These are phyloP conservation scores for Arnoldichthys spilopterus DNA, from an alignment of 2,797 vertebrate genomes.

Conservation along the genomic window DNA sequence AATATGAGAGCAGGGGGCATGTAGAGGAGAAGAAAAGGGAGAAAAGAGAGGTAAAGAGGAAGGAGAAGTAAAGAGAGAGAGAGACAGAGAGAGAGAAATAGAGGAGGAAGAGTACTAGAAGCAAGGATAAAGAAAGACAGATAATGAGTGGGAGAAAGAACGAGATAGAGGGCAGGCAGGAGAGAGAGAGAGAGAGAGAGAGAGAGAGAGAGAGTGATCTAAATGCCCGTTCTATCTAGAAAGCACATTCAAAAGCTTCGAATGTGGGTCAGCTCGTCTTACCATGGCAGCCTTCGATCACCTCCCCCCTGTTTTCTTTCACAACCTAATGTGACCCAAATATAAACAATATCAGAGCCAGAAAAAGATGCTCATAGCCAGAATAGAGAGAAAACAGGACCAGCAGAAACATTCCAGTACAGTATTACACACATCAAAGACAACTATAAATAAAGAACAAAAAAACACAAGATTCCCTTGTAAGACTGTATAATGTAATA, in stretches of 20 bases:
- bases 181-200: neutral
- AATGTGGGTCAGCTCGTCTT: slow-evolving; percentile 74
- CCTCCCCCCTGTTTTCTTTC: slow-evolving; percentile 39
- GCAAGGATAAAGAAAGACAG: too few relatives aligned
- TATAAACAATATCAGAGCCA: slow-evolving; percentile 46
- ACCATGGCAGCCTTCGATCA: slow-evolving; percentile 54
- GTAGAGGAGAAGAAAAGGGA: neutral
- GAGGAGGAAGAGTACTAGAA: too few relatives aligned
- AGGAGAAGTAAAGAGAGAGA: neutral
- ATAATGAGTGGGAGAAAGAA: neutral
- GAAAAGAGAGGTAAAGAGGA: neutral
- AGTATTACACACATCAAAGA: neutral
- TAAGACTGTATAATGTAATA: too few relatives aligned
- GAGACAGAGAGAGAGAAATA: neutral
- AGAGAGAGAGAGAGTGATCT: too few relatives aligned
- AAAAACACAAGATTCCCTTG: too few relatives aligned
- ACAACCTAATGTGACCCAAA: slow-evolving; percentile 43
- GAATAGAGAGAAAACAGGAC: slow-evolving; percentile 9
- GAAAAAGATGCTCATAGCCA: slow-evolving; percentile 6
- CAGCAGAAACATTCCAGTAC: neutral
- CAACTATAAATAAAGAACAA: neutral
- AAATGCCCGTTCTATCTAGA: slow-evolving; percentile 20
- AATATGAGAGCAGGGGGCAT: too few relatives aligned
- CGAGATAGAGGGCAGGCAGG: neutral
- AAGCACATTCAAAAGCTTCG: slow-evolving; percentile 41